phyloP scores from a whole-genome alignment of 2,113 vertebrate species.

The Sterrhoptilus dennistouni region DNA sequence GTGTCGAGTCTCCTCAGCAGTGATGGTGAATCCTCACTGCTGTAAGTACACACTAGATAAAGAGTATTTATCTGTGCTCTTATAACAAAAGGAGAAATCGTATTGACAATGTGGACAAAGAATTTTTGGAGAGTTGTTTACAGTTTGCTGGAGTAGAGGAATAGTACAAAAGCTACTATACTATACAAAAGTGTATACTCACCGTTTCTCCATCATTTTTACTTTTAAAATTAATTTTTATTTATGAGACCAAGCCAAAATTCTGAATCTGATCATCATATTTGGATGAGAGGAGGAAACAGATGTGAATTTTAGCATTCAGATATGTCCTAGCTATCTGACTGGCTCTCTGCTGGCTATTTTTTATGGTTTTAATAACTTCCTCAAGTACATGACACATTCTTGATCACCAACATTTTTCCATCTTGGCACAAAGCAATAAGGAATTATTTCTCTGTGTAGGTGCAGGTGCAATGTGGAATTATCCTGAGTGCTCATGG shows the following conservation, averaged over 20 bases:
- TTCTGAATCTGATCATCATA: background rate
- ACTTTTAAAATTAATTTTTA: background rate
- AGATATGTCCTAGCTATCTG: background rate
- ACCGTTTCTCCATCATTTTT: background rate
- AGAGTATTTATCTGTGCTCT: background rate
- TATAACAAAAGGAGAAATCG: background rate
- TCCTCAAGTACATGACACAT: background rate
- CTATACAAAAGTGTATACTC: background rate
- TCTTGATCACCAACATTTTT: conserved; percentile 21
- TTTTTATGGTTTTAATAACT: conserved; percentile 16
- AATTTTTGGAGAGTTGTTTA: background rate
- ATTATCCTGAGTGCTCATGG: background rate
- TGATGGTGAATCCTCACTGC: background rate
- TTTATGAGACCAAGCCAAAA: background rate
- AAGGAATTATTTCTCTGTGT: conserved; percentile 10
- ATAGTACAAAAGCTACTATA: background rate
- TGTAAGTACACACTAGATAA: background rate
- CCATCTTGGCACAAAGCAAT: background rate
- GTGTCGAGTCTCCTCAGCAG: background rate
- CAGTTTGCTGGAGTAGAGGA: background rate
- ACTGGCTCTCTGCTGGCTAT: background rate
- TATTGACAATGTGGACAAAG: background rate
- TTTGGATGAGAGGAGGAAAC: conserved; percentile 8
- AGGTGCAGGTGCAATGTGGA: conserved; percentile 22
- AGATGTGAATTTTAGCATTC: conserved; percentile 23